Base-by-base conservation (phyloP, 2,113 vertebrate species). In the Falcunculus frontatus region DNA sequence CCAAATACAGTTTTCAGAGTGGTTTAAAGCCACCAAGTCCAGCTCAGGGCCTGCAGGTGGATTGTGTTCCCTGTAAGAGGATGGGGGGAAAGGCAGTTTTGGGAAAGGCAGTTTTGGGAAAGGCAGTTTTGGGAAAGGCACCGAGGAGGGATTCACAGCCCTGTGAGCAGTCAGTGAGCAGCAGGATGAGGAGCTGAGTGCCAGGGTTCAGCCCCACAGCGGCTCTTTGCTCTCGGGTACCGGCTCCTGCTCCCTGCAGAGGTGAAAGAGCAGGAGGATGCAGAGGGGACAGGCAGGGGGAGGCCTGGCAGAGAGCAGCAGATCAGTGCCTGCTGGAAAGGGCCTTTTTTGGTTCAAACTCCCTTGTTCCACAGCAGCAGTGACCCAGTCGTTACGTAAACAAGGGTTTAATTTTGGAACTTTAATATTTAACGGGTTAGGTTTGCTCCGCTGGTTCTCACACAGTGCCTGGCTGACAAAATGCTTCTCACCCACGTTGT, bases 371-470 rank as follows among this genome's bases (percentile, higher is more conserved):
- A 10, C 29, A 13, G 84, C 55, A 62, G 93, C 88, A 32, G n/a
- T 35, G 86, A 93, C 92, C 88, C 83, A 4, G 47, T 6, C 16
- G 1, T 60, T 52, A 20, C 14, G 9, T 60, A 79, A 93, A 85
- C 91, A 65, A 32, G 50, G 55, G 74, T 89, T 96, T 95, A 70
- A 91, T 87, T 96, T 90, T 74, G 93, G 96, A 94, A 60, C 76
- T 70, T 82, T 23, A 69, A 47, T 88, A 50, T 80, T 75, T 39
- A 85, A 68, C 16, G 63, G 81, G 75, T 52, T 49, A 57, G 42
- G 35, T 85, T 76, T 37, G 76, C 93, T 83, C 57, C 0, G 5
- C 81, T 59, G 9, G 29, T 69, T 89, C 85, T 62, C 82, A 35
- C 44, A 4, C 23, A 0, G 53, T 39, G 53, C 47, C 29, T 1